Conservation (phyloP, 2,113 vertebrate species). For the Beaufortia kweichowensis region DNA sequence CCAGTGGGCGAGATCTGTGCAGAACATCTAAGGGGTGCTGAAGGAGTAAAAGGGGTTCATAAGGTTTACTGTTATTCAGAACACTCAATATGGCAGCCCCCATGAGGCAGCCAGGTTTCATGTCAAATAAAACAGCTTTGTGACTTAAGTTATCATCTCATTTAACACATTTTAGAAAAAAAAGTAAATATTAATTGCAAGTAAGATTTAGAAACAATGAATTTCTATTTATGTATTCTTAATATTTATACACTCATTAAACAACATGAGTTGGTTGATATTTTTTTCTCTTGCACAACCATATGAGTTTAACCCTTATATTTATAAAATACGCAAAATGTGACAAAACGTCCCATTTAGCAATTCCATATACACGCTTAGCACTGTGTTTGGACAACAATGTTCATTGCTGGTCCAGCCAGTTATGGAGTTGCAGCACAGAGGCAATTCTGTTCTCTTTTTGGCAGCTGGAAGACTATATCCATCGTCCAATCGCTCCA, state of each 20-base stretch:
- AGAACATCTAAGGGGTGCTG: conserved; percentile 19
- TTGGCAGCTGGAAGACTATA: conserved; percentile 27
- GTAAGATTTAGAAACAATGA: not conserved
- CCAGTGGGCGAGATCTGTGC: conserved; percentile 42
- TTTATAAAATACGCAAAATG: conserved; percentile 20
- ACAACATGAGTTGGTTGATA: no score
- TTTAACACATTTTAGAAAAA: no score
- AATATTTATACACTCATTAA: no score
- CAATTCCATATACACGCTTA: not conserved
- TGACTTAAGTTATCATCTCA: no score
- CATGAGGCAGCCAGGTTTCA: no score
- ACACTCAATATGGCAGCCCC: no score
- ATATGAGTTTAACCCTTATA: no score
- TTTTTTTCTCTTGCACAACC: no score
- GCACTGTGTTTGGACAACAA: conserved; percentile 22
- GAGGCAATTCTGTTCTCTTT: conserved; percentile 39
- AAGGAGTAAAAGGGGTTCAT: not conserved
- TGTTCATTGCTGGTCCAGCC: conserved; percentile 1
- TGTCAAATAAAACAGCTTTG: no score
- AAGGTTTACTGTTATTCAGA: conserved; percentile 15
- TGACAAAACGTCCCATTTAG: no score
- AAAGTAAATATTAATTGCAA: not conserved
- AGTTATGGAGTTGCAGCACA: conserved; percentile 29
- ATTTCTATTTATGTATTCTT: no score
- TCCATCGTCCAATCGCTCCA: conserved; percentile 40